These are phyloP conservation scores for Tenthredo distinguenda DNA, from an alignment of 2,888 invertebrate genomes.

Conservation along the genomic window DNA sequence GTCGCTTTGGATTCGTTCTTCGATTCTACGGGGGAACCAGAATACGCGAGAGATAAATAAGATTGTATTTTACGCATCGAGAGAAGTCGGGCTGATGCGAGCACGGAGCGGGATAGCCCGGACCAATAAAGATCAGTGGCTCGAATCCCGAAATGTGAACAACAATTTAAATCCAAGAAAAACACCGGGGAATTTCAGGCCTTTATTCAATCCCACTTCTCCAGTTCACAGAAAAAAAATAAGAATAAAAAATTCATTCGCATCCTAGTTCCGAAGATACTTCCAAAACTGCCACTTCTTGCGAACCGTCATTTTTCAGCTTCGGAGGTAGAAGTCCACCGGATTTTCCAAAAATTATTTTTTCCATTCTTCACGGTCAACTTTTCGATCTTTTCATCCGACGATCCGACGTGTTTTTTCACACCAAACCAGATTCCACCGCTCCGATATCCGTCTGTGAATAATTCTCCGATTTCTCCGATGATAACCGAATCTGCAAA, in stretches of 20 bases:
- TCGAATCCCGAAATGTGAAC: slow-evolving; percentile 17
- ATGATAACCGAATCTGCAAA: too few relatives aligned
- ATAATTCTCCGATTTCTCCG: too few relatives aligned
- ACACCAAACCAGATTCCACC: not conserved
- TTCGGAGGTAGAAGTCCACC: not conserved
- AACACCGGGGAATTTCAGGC: not conserved
- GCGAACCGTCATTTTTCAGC: not conserved
- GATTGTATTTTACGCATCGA: slow-evolving; percentile 25
- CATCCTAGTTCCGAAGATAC: not conserved
- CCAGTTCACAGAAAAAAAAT: not conserved
- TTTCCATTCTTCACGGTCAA: not conserved
- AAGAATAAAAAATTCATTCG: not conserved
- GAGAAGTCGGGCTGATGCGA: not conserved
- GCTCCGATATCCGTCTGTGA: not conserved
- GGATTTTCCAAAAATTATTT: not conserved
- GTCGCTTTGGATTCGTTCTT: slow-evolving; percentile 1
- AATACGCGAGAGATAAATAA: not conserved
- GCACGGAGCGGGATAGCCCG: not conserved
- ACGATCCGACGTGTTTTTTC: too few relatives aligned
- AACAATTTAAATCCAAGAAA: not conserved
- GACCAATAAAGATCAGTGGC: slow-evolving; percentile 19
- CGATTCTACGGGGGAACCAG: not conserved
- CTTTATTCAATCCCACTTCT: not conserved
- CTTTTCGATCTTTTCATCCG: not conserved
- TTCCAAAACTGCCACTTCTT: not conserved